A percentile compares a stretch with the other conserved stretches of the same genome.
Conservation (phyloP, 2,797 vertebrate species). For the Mormyrus hasselquistii region DNA sequence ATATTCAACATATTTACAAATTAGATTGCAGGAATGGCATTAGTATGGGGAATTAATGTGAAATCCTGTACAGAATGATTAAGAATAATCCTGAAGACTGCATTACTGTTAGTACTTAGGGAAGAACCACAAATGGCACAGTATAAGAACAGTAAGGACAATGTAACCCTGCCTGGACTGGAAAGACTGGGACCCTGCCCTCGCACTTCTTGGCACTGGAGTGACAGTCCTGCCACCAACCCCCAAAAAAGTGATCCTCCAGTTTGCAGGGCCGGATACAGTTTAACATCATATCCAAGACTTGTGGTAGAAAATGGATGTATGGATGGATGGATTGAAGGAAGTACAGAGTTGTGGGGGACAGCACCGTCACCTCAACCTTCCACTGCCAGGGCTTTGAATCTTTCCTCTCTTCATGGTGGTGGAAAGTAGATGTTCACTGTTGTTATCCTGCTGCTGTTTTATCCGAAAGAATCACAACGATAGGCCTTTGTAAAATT, state of each 20-base stretch:
- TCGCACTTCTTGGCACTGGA: too few relatives aligned
- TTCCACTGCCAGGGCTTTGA: not conserved
- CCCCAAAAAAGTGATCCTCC: too few relatives aligned
- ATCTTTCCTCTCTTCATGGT: not conserved
- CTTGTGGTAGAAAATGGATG: not conserved
- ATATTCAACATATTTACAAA: not conserved
- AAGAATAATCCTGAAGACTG: not conserved
- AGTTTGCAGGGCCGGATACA: too few relatives aligned
- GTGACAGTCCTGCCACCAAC: too few relatives aligned
- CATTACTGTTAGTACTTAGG: not conserved
- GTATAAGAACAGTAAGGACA: not conserved
- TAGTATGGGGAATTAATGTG: not conserved
- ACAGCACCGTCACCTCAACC: not conserved
- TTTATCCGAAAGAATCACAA: too few relatives aligned
- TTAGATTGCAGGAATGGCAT: not conserved
- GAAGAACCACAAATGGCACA: not conserved
- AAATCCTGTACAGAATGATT: not conserved
- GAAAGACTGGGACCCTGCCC: not conserved
- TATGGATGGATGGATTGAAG: not conserved
- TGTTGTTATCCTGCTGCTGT: not conserved
- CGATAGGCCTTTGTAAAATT: too few relatives aligned
- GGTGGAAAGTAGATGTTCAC: not conserved
- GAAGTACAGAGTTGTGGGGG: not conserved
- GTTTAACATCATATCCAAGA: not conserved
- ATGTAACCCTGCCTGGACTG: not conserved